These are phyloP conservation scores for Piaya cayana DNA, from an alignment of 2,113 vertebrate genomes.

Conservation along the genomic window DNA sequence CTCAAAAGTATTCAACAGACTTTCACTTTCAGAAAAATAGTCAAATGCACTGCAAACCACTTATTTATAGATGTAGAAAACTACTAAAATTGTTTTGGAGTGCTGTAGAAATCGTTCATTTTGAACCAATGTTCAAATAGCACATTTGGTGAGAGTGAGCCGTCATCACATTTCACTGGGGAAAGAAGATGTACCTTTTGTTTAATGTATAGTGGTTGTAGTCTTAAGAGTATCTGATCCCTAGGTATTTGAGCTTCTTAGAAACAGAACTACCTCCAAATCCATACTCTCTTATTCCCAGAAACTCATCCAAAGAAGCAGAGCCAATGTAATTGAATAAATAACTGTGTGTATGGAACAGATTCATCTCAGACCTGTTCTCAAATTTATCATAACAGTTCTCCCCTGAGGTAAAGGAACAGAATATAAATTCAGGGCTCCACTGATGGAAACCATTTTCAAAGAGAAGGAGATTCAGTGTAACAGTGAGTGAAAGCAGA, in stretches of 20 bases:
- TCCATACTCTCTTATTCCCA: slow-evolving; percentile 16
- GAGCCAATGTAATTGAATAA: slow-evolving; percentile 34
- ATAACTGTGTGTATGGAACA: slow-evolving; percentile 1
- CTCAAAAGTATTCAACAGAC: neutral
- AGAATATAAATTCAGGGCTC: neutral
- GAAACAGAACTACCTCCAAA: slow-evolving; percentile 35
- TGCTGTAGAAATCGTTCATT: neutral
- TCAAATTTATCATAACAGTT: slow-evolving; percentile 33
- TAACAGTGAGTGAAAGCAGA: neutral
- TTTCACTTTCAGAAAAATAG: slow-evolving; percentile 17
- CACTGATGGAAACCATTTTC: neutral
- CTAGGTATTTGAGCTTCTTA: slow-evolving; percentile 36
- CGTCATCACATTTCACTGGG: neutral
- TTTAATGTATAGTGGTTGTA: neutral
- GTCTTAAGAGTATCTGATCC: slow-evolving; percentile 24
- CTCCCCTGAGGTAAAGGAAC: neutral
- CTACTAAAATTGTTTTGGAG: neutral
- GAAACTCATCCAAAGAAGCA: slow-evolving; percentile 43
- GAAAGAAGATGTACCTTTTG: slow-evolving; percentile 1
- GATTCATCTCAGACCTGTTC: slow-evolving; percentile 1
- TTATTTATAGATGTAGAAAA: neutral
- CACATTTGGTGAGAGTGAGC: neutral
- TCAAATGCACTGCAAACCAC: neutral
- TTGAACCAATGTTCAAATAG: neutral
- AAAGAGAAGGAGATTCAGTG: neutral